A percentile compares a stretch with the other conserved stretches of the same genome.
These are phyloP conservation scores for Saxidomus purpurata DNA, from an alignment of 1,140 invertebrate genomes.

Conservation along the genomic window DNA sequence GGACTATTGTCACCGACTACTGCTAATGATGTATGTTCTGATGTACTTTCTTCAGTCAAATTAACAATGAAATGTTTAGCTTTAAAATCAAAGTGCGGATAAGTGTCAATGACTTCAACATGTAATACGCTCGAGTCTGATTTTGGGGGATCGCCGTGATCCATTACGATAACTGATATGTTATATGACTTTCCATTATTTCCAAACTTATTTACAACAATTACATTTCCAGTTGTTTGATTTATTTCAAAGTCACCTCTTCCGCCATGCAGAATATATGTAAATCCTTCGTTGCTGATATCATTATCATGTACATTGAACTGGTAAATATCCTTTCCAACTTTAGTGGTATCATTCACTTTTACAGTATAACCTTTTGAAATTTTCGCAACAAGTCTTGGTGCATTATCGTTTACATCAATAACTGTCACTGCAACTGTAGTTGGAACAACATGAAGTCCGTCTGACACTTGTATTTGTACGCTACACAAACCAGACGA, in stretches of 20 bases:
- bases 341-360: not conserved
- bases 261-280: not conserved
- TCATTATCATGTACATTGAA: not conserved
- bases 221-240: slow-evolving; percentile 2
- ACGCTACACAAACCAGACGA: too few relatives aligned
- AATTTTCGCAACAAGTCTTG: not conserved
- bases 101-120: not conserved
- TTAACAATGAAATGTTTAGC: not conserved
- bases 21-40: not conserved
- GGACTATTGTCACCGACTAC: not conserved
- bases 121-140: not conserved
- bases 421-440: not conserved
- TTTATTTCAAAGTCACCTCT: slow-evolving; percentile 40
- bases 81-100: not conserved
- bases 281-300: slow-evolving; percentile 29
- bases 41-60: not conserved
- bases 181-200: not conserved
- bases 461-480: slow-evolving; percentile 4
- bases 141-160: slow-evolving; percentile 26
- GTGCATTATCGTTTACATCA: slow-evolving; percentile 36
- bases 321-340: not conserved
- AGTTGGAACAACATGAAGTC: not conserved
- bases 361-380: not conserved
- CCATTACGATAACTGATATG: slow-evolving; percentile 16
- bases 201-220: not conserved